Base-by-base conservation (phyloP, 2,113 vertebrate species). In the Ursus arctos region DNA sequence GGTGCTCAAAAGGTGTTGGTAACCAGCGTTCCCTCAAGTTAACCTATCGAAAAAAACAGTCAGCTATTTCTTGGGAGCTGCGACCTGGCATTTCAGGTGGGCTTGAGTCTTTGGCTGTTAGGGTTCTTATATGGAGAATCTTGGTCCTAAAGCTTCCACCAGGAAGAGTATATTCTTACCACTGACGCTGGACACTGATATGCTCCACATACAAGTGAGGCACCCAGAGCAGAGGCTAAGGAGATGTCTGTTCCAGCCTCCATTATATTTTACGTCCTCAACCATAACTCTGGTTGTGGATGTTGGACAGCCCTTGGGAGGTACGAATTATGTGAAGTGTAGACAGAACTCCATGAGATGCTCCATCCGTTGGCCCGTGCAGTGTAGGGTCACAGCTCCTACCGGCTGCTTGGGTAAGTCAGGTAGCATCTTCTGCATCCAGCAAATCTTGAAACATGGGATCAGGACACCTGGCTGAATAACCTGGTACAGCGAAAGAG, bases 1-100 rank as follows among this genome's bases (percentile, higher is more conserved):
- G 43, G 40, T 0, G 1, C 10, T 65, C 33, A 26, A 1, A 26
- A 47, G 33, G 26, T 22, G 36, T 10, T 65, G 26, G 15, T 14
- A 28, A 22, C 33, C 7, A 9, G 13, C 43, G 11, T 36, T 15
- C n/a, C 12, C 0, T 59, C 4, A 11, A 16, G 14, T 12, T 1
- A 47, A 36, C 7, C n/a, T 14, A 18, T 3, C n/a, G 16, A 28
- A 12, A 26, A 26, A 57, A 31, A 14, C 18, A 6, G 24, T 4
- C 31, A 43, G 82, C 8, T 57, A 0, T 76, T 94, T 57, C 59
- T 9, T 12, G 57, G 51, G 88, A 51, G 47, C 12, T 4, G 2
- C 47, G 7, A 19, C 0, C 40, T 59, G 18, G 40, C 13, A 26
- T 10, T 86, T 40, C 18, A 4, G 31, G 28, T 11, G 15, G 33